Percentiles rank a stretch among this genome's conserved stretches.
phyloP scores from a whole-genome alignment of 2,888 invertebrate genomes.

The Xanthostigma xanthostigma region DNA sequence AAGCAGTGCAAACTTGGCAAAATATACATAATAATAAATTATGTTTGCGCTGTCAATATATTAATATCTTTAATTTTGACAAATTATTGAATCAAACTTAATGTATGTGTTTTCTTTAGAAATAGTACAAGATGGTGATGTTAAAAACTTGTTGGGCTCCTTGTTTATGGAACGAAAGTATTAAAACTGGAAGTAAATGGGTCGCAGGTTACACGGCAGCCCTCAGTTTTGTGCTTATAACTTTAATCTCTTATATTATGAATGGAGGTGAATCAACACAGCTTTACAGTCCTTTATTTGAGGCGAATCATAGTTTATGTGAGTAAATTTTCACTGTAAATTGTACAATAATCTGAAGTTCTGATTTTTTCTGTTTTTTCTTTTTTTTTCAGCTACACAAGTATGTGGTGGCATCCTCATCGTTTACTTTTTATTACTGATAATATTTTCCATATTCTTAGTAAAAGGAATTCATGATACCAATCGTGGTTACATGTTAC shows the following conservation, averaged over 20 bases:
- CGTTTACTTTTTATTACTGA: conserved; percentile 37
- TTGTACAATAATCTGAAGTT: conserved; percentile 1
- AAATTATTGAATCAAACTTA: too few relatives aligned
- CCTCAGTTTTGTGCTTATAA: conserved; percentile 57
- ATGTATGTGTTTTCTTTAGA: too few relatives aligned
- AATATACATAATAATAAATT: too few relatives aligned
- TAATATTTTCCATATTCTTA: conserved; percentile 42
- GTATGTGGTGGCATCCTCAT: conserved; percentile 50
- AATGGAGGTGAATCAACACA: conserved; percentile 80
- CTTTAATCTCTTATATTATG: conserved; percentile 60
- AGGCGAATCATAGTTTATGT: conserved; percentile 67
- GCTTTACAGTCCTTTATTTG: conserved; percentile 77
- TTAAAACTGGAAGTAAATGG: conserved; percentile 60
- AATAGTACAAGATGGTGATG: conserved; percentile 42
- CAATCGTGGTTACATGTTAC: conserved; percentile 67
- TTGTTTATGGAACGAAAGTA: conserved; percentile 67
- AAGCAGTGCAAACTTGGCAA: too few relatives aligned
- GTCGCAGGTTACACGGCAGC: conserved; percentile 69
- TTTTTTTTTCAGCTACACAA: conserved; percentile 50
- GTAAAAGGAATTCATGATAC: conserved; percentile 47
- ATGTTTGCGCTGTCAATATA: too few relatives aligned
- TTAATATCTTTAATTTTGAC: too few relatives aligned
- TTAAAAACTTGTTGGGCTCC: conserved; percentile 78
- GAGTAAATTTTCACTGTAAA: conserved; percentile 25
- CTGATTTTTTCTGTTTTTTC: neutral